A percentile compares a stretch with the other conserved stretches of the same genome.
phyloP scores from a whole-genome alignment of 2,113 vertebrate species.

The Pitta sordida region DNA sequence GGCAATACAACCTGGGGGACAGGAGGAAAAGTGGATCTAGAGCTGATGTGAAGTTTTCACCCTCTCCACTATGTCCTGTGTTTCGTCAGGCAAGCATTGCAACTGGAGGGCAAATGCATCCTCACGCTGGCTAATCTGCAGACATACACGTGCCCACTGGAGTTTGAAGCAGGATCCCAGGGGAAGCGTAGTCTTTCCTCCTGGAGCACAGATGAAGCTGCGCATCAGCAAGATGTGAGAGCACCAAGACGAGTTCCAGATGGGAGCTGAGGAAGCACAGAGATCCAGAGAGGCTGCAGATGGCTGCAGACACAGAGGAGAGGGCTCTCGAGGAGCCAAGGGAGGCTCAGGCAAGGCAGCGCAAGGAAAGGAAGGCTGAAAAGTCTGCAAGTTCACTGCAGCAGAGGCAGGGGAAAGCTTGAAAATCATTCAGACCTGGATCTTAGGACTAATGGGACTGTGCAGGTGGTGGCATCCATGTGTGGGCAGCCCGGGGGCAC shows the following conservation, averaged over 20 bases:
- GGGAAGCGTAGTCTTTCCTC: background rate
- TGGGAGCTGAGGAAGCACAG: background rate
- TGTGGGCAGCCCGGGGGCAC: background rate
- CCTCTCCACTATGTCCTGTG: background rate
- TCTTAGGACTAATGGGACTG: background rate
- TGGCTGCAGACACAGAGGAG: background rate
- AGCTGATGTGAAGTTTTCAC: background rate
- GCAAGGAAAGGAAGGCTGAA: accelerated
- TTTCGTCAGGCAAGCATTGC: background rate
- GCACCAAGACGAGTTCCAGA: background rate
- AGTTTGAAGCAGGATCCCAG: background rate
- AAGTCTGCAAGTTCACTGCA: background rate
- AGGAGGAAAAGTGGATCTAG: background rate
- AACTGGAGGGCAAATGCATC: background rate
- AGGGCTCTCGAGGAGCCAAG: background rate
- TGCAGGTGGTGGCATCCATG: background rate
- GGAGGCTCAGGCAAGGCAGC: background rate
- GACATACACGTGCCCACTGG: accelerated
- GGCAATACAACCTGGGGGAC: accelerated
- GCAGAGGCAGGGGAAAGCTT: background rate
- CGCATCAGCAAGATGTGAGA: background rate
- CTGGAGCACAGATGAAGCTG: background rate
- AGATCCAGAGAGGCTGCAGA: background rate
- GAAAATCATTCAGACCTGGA: background rate
- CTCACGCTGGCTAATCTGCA: accelerated